Evolutionary conservation across 2,888 invertebrate species (phyloP), one percentile per base, ranked within the genome.

Genomic region (Romanomermis culicivorax): DNA sequence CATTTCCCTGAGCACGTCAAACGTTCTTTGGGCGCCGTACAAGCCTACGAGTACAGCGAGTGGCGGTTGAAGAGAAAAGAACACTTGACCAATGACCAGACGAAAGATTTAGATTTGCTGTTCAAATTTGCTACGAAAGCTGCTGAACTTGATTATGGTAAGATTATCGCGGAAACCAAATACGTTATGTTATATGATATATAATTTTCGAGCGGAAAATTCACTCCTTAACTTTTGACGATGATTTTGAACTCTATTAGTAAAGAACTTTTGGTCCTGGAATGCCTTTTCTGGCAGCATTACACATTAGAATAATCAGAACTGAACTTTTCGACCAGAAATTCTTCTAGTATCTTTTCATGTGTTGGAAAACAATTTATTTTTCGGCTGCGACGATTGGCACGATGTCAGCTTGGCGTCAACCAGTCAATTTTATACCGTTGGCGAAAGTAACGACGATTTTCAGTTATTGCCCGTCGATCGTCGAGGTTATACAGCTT

Each of bases 101-200:
- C 45, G 29, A 29, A 25, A 27, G 50, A 49, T 27, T 49, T 49
- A 14, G 50, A 49, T 27, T 20, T 25, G 11, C 23, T 49, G 27
- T 49, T 49, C 11, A 29, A 27, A 49, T 49, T 49, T 20, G 50
- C 50, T 14, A 29, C 26, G 11, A 25, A 27, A 49, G 50, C 29
- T 14, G 50, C 50, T 11, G 50, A 49, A 49, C 20, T 49, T 3
- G 50, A 49, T 49, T 49, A 49, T 20, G 47, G 47, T 45, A n/a
- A n/a, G n/a, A n/a, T n/a, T n/a, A n/a, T n/a, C n/a, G n/a, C n/a
- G n/a, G n/a, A n/a, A n/a, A n/a, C n/a, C n/a, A n/a, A n/a, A n/a
- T n/a, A n/a, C n/a, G n/a, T n/a, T n/a, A n/a, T n/a, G n/a, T n/a
- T n/a, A n/a, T n/a, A n/a, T n/a, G n/a, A n/a, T n/a, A n/a, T n/a